A percentile compares a stretch with the other conserved stretches of the same genome.
Conservation (phyloP, 2,797 vertebrate species). For the Tamandua tetradactyla region DNA sequence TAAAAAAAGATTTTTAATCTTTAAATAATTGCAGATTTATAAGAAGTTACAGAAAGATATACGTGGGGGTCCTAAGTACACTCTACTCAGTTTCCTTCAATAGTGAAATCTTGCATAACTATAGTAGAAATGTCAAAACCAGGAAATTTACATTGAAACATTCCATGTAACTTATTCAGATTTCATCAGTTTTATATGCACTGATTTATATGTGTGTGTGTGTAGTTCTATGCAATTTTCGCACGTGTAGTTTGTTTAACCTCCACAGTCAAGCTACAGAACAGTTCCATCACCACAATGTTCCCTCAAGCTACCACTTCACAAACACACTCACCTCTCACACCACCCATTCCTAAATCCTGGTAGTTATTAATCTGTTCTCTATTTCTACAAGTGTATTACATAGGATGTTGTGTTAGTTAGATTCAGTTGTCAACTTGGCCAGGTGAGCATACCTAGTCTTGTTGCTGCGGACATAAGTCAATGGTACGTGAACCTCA, state of each 20-base stretch:
- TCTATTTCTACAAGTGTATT: background rate
- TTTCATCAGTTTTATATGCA: background rate
- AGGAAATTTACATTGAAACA: background rate
- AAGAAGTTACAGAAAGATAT: background rate
- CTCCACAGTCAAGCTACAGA: background rate
- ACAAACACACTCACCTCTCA: too few relatives aligned
- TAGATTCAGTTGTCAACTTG: too few relatives aligned
- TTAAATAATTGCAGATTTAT: background rate
- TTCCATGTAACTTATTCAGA: background rate
- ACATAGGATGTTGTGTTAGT: too few relatives aligned
- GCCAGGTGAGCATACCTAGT: too few relatives aligned
- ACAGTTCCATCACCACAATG: background rate
- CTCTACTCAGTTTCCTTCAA: background rate
- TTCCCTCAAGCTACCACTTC: background rate
- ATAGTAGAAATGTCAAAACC: too few relatives aligned
- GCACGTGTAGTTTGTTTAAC: too few relatives aligned
- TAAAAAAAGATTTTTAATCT: background rate
- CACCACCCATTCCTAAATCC: background rate
- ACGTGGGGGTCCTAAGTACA: background rate
- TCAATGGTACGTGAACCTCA: too few relatives aligned
- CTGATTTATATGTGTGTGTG: background rate
- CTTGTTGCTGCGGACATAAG: too few relatives aligned
- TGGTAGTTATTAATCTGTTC: background rate
- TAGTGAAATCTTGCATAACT: background rate
- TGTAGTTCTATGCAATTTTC: background rate